A percentile compares a stretch with the other conserved stretches of the same genome.
phyloP scores from a whole-genome alignment of 2,113 vertebrate species.

The Panthera leo region DNA sequence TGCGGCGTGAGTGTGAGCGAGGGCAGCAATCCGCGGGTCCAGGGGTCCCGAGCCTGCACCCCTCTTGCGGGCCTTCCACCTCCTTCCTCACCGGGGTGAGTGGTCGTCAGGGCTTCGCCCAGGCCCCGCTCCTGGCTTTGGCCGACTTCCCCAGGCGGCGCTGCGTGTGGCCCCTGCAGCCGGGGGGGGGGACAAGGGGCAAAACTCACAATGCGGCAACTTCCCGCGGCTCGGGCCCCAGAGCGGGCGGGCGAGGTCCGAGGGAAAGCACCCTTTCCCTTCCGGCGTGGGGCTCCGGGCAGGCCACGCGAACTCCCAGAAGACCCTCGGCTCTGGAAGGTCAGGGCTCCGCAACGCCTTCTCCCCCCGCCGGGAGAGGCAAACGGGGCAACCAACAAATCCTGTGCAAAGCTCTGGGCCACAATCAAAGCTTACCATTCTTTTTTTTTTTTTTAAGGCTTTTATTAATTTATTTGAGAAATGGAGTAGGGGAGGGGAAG shows the following conservation, averaged over 20 bases:
- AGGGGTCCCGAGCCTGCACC: neutral
- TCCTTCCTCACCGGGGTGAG: too few species aligned
- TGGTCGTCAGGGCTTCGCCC: neutral
- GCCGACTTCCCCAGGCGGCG: fast-evolving
- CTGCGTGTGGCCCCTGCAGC: neutral
- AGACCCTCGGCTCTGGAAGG: neutral
- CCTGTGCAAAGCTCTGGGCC: neutral
- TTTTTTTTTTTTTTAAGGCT: too few species aligned
- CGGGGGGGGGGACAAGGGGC: neutral
- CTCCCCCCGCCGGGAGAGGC: too few species aligned
- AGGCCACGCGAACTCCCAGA: neutral
- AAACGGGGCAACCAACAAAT: fast-evolving
- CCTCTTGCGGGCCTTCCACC: neutral
- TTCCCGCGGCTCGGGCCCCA: neutral
- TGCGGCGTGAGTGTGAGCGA: neutral
- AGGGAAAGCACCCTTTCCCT: neutral
- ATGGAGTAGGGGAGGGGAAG: too few species aligned
- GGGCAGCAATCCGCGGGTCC: neutral
- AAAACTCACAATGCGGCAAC: neutral
- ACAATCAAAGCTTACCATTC: neutral
- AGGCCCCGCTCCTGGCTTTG: neutral
- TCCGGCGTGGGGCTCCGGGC: neutral
- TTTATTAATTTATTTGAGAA: too few species aligned
- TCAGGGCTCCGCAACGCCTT: fast-evolving
- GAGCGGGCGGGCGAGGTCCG: neutral